Percentiles rank a stretch among this genome's conserved stretches.
phyloP scores from a whole-genome alignment of 2,888 invertebrate genomes.

The Brachyptera risi region DNA sequence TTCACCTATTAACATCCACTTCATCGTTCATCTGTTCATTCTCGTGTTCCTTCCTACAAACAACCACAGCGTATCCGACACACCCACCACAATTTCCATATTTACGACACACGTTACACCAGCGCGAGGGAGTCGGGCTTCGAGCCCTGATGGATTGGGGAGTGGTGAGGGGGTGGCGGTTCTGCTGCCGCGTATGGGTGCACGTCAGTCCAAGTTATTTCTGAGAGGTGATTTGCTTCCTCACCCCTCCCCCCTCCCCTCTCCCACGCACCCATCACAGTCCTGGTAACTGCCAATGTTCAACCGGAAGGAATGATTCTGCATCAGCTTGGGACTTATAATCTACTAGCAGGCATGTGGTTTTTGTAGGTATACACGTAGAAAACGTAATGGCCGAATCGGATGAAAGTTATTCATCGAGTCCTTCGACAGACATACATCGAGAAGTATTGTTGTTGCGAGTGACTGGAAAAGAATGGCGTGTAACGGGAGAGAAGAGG shows the following conservation, averaged over 20 bases:
- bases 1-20: neutral
- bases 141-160: neutral
- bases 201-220: neutral
- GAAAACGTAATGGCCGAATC: no score
- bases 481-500: no score
- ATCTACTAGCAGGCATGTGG: no score
- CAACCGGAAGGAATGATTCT: neutral
- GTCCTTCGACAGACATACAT: no score
- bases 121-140: neutral
- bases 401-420: no score
- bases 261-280: neutral
- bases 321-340: neutral
- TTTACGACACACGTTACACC: neutral
- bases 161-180: neutral
- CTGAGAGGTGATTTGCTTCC: constrained; percentile 9
- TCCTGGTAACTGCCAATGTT: neutral
- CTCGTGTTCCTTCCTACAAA: neutral
- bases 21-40: neutral
- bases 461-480: no score
- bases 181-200: neutral
- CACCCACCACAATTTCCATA: neutral
- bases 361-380: no score
- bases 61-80: neutral
- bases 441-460: no score
- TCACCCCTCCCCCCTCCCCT: no score